Conservation (phyloP, 2,113 vertebrate genomes). For the Phyllopteryx taeniolatus region DNA sequence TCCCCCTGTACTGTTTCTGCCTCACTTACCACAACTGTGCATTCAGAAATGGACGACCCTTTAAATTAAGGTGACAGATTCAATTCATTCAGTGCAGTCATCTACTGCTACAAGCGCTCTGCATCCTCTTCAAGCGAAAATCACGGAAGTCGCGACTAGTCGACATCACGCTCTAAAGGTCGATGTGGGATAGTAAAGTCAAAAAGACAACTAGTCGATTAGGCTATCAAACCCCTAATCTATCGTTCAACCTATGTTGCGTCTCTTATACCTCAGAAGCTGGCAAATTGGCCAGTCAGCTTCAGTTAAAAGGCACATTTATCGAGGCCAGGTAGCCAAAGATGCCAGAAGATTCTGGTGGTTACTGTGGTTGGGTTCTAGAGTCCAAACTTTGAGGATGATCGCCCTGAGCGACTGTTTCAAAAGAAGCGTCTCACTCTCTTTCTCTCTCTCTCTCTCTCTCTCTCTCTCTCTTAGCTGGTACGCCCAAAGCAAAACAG, state of each 20-base stretch:
- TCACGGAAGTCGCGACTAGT: no score
- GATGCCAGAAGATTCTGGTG: background rate
- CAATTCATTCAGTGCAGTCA: no score
- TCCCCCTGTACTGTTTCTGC: no score
- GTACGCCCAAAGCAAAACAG: constrained; percentile 32
- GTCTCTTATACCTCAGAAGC: background rate
- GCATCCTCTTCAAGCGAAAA: no score
- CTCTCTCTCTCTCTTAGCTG: background rate
- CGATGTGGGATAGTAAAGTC: background rate
- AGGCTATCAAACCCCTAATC: background rate
- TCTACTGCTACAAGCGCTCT: no score
- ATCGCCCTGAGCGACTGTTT: background rate
- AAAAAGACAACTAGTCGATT: background rate
- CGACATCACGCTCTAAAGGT: no score
- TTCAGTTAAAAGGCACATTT: background rate
- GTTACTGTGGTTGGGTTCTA: background rate
- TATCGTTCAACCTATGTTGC: background rate
- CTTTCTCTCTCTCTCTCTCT: background rate
- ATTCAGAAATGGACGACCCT: no score
- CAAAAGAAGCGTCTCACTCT: background rate
- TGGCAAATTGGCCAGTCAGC: no score
- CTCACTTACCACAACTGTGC: no score
- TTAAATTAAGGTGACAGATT: no score
- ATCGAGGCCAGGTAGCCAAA: background rate
- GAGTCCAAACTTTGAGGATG: background rate